Base-by-base conservation (phyloP, 1,140 invertebrate species). In the Papilio aristodemus region DNA sequence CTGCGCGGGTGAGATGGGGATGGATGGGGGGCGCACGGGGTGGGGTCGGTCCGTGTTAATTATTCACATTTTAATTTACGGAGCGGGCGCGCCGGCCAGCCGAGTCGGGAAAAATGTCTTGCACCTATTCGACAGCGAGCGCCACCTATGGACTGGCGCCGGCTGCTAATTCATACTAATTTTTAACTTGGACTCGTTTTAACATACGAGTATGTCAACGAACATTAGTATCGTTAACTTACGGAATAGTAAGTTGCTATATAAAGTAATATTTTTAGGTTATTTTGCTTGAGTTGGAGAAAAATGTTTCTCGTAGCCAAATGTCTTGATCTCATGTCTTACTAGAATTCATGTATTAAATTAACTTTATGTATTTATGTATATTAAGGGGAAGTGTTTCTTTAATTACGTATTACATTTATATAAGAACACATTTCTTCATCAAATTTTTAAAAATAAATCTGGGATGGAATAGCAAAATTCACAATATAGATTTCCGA, bases 41-140 rank as follows among this genome's bases (percentile, higher is more conserved):
- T 41, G 72, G 77, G 71, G 69, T 57, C 68, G 72, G 69, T 77
- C 75, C 60, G 75, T 83, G 87, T 88, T 90, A 88, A 88, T 88
- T 88, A 88, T 88, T 88, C 87, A 90, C 79, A 83, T 88, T 88
- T 88, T 88, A 88, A 90, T 90, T 88, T 90, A 87, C 85, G 85
- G 76, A 84, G 83, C 80, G 79, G 78, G 78, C 70, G 78, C 70
- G 70, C 79, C 78, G 77, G 81, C 74, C 79, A 77, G 78, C 57
- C 68, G 72, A 78, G 77, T 72, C 67, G 74, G 81, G 85, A 87
- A 87, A 89, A 89, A 89, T 89, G 85, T 89, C 87, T 89, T 89
- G 82, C 75, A 78, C 79, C 73, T 76, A 76, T 81, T 88, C 87
- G 87, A 87, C 85, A 84, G 76, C 73, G 75, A 85, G 76, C 73